phyloP scores from a whole-genome alignment of 2,113 vertebrate genomes.

The Phalacrocorax carbo region DNA sequence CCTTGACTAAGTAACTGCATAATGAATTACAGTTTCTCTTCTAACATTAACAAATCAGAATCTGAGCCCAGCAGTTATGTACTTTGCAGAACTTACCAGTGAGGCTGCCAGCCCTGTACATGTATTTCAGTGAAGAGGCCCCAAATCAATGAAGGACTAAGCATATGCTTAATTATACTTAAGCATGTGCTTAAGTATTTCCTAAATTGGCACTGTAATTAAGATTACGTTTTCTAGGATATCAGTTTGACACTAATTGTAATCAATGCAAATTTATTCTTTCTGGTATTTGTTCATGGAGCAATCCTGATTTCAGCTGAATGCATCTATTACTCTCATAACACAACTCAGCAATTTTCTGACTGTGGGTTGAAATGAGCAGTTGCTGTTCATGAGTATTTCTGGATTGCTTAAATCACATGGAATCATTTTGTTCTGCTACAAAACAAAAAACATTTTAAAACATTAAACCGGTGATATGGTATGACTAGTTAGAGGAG shows the following conservation, averaged over 20 bases:
- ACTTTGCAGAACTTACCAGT: neutral
- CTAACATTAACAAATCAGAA: neutral
- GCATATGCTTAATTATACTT: conserved; percentile 25
- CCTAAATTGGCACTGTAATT: conserved; percentile 10
- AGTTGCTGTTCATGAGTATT: neutral
- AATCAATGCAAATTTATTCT: conserved; percentile 61
- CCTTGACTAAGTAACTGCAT: neutral
- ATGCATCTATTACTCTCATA: neutral
- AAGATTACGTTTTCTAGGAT: neutral
- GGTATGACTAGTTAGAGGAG: neutral
- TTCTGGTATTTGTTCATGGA: conserved; percentile 8
- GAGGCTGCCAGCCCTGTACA: neutral
- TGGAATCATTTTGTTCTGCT: neutral
- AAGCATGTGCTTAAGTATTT: conserved; percentile 5
- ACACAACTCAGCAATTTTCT: neutral
- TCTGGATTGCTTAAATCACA: neutral
- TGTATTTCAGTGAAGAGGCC: neutral
- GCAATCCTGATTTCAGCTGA: neutral
- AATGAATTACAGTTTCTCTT: neutral
- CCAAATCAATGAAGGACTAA: neutral
- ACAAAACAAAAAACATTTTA: neutral
- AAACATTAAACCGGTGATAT: neutral
- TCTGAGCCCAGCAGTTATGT: neutral
- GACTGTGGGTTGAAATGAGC: neutral
- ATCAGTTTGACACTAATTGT: conserved; percentile 51